Percentiles rank a stretch among this genome's conserved stretches.
These are phyloP conservation scores for Xestia c-nigrum DNA, from an alignment of 2,888 invertebrate genomes.

Conservation along the genomic window DNA sequence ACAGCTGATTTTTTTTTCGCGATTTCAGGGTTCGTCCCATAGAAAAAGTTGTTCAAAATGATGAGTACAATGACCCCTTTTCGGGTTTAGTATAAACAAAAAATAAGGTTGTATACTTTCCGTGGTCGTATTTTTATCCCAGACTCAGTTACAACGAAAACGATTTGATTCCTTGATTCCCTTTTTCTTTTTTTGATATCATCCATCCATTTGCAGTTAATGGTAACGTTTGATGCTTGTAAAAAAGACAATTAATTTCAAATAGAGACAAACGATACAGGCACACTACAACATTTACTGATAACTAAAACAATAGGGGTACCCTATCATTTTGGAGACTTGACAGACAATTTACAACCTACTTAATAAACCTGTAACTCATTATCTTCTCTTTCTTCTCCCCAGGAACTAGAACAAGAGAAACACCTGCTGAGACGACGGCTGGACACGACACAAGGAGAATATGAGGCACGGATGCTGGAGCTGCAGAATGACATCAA, in stretches of 20 bases:
- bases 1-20: too few species aligned
- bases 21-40: too few species aligned
- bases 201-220: neutral
- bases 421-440: slow-evolving; percentile 96
- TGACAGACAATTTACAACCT: too few species aligned
- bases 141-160: neutral
- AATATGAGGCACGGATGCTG: slow-evolving; percentile 96
- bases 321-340: neutral
- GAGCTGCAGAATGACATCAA: slow-evolving; percentile 97
- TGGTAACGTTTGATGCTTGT: neutral
- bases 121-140: neutral
- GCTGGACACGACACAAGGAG: slow-evolving; percentile 96
- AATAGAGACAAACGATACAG: neutral
- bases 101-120: too few species aligned
- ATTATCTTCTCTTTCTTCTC: slow-evolving; percentile 10
- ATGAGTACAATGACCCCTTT: too few species aligned
- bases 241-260: neutral
- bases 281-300: neutral
- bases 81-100: too few species aligned
- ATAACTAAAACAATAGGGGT: neutral
- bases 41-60: too few species aligned
- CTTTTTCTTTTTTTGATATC: neutral
- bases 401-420: slow-evolving; percentile 97
- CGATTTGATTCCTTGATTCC: neutral
- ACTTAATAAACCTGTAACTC: neutral